phyloP scores from a whole-genome alignment of 2,113 vertebrate genomes.

The Cyprinus carpio region DNA sequence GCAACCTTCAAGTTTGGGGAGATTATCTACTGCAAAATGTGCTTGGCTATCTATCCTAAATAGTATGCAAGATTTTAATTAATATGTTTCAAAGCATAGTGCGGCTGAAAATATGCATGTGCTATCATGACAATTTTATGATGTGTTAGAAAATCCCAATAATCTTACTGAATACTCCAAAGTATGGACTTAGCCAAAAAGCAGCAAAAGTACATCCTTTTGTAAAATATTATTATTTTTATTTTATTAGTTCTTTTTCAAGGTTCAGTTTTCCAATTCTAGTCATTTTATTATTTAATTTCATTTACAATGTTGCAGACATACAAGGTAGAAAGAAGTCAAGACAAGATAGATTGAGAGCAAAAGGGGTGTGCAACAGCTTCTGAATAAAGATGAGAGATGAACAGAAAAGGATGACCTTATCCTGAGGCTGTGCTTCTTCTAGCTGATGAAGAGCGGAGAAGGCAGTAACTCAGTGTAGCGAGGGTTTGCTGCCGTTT shows the following conservation, averaged over 20 bases:
- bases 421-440: constrained; percentile 21
- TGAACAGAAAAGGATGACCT: constrained; percentile 22
- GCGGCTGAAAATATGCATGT: background rate
- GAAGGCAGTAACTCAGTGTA: constrained; percentile 19
- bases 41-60: background rate
- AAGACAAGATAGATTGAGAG: constrained; percentile 4
- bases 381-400: constrained; percentile 15
- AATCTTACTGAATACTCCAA: too few relatives aligned
- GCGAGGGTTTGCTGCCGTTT: constrained; percentile 2
- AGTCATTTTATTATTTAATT: too few relatives aligned
- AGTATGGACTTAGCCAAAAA: too few relatives aligned
- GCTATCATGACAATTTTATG: too few relatives aligned
- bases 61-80: background rate
- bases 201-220: too few relatives aligned
- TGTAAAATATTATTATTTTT: too few relatives aligned
- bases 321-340: background rate
- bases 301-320: too few relatives aligned
- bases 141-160: too few relatives aligned
- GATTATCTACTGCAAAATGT: too few relatives aligned
- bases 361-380: background rate
- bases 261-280: too few relatives aligned
- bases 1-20: background rate
- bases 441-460: constrained; percentile 12
- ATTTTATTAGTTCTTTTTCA: too few relatives aligned
- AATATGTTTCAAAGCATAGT: background rate